A percentile compares a stretch with the other conserved stretches of the same genome.
Evolutionary conservation across 2,797 vertebrate species (phyloP).

Genomic region (Poeciliopsis turneri): DNA sequence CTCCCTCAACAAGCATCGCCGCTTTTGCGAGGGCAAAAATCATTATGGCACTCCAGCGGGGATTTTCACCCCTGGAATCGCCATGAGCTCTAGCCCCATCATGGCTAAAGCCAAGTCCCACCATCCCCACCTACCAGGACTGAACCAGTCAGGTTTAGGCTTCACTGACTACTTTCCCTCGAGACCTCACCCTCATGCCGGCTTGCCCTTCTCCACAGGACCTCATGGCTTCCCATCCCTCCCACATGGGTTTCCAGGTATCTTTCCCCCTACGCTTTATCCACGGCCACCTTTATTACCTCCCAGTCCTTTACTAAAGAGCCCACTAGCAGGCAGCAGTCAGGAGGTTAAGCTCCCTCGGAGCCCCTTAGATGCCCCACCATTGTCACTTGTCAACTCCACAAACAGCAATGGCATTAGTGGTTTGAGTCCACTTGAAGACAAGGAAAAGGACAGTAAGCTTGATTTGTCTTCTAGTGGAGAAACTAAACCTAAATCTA

Average conservation of each 20-base stretch:
- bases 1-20: slow-evolving; percentile 99
- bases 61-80: slow-evolving; percentile 90
- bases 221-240: slow-evolving; percentile 89
- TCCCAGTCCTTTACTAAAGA: slow-evolving; percentile 91
- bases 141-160: slow-evolving; percentile 89
- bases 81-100: slow-evolving; percentile 90
- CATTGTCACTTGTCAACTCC: slow-evolving; percentile 85
- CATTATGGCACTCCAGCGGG: slow-evolving; percentile 92
- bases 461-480: slow-evolving; percentile 84
- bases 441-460: slow-evolving; percentile 83
- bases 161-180: slow-evolving; percentile 95
- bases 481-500: slow-evolving; percentile 86
- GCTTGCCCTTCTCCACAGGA: slow-evolving; percentile 88
- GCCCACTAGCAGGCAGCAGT: slow-evolving; percentile 86
- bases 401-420: slow-evolving; percentile 81
- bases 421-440: slow-evolving; percentile 76
- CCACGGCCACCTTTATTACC: slow-evolving; percentile 93
- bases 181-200: slow-evolving; percentile 86
- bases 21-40: slow-evolving; percentile 99
- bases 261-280: slow-evolving; percentile 95
- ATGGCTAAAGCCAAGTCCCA: slow-evolving; percentile 94
- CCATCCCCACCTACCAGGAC: slow-evolving; percentile 85
- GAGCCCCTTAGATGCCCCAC: slow-evolving; percentile 87
- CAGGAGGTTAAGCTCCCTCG: slow-evolving; percentile 90
- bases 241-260: slow-evolving; percentile 91